A percentile compares a stretch with the other conserved stretches of the same genome.
Evolutionary conservation across 1,140 invertebrate genomes (phyloP).

Genomic region (Bombus picipes): DNA sequence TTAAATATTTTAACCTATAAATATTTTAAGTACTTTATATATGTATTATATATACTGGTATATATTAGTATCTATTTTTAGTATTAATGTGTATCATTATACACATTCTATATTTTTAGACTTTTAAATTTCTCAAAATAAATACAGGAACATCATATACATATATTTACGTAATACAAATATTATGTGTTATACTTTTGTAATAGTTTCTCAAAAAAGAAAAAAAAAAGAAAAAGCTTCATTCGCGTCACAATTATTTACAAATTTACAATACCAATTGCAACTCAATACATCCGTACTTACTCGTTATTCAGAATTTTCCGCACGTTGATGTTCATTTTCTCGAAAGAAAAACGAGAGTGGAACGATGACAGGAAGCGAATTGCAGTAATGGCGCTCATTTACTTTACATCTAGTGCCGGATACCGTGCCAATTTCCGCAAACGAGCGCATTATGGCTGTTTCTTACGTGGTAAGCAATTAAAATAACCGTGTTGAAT

Average conservation of each 20-base stretch:
- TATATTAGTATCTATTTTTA: too few species aligned
- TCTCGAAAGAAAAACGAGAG: background rate
- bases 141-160: too few species aligned
- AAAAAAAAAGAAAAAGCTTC: background rate
- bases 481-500: constrained; percentile 56
- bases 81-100: too few species aligned
- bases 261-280: background rate
- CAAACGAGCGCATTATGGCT: background rate
- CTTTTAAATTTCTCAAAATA: too few species aligned
- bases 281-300: too few species aligned
- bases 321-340: background rate
- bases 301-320: background rate
- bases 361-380: background rate
- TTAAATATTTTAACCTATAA: too few species aligned
- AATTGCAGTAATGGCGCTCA: background rate
- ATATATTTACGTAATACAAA: background rate
- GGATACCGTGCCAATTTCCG: constrained; percentile 46
- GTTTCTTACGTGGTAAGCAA: constrained; percentile 21
- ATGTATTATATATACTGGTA: too few species aligned
- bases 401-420: constrained; percentile 15
- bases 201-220: background rate
- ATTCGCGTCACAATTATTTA: too few species aligned
- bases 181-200: background rate
- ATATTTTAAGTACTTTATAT: too few species aligned
- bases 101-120: too few species aligned